These are phyloP conservation scores for Salarias fasciatus DNA, from an alignment of 2,797 vertebrate species.

Conservation along the genomic window DNA sequence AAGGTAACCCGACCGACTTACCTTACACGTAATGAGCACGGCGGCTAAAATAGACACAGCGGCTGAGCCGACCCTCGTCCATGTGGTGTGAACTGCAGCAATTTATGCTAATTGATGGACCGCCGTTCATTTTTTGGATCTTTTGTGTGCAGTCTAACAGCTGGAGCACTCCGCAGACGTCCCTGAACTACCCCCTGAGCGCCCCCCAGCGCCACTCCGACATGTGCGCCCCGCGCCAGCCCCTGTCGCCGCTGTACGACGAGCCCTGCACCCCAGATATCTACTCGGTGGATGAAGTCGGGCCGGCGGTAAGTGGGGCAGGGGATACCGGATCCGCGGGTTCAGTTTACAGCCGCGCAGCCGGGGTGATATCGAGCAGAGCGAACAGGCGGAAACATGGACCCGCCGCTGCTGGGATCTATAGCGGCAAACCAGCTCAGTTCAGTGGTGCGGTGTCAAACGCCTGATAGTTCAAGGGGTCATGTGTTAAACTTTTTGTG, in stretches of 20 bases:
- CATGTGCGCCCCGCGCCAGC: slow-evolving; percentile 76
- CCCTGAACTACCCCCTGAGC: slow-evolving; percentile 70
- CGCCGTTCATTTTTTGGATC: background rate
- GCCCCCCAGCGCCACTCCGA: slow-evolving; percentile 81
- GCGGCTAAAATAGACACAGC: slow-evolving; percentile 58
- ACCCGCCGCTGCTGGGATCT: background rate
- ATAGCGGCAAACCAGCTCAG: too few species aligned
- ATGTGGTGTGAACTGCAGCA: slow-evolving; percentile 36
- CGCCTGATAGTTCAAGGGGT: too few species aligned
- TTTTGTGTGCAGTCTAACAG: slow-evolving; percentile 81
- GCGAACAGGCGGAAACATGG: background rate
- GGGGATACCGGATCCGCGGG: slow-evolving; percentile 66
- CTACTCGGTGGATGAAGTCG: slow-evolving; percentile 72
- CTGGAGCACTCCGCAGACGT: slow-evolving; percentile 82
- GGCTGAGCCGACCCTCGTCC: slow-evolving; percentile 17
- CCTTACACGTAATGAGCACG: slow-evolving; percentile 57
- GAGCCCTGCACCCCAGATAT: slow-evolving; percentile 86
- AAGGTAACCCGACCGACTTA: slow-evolving; percentile 79
- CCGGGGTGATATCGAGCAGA: slow-evolving; percentile 38
- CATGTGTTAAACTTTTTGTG: too few species aligned
- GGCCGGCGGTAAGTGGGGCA: slow-evolving; percentile 80
- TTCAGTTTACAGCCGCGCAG: slow-evolving; percentile 70
- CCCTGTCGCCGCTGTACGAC: slow-evolving; percentile 85
- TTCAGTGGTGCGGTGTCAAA: too few species aligned
- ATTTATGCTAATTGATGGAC: slow-evolving; percentile 29